phyloP scores from a whole-genome alignment of 2,888 invertebrate species.

The Euphydryas editha region DNA sequence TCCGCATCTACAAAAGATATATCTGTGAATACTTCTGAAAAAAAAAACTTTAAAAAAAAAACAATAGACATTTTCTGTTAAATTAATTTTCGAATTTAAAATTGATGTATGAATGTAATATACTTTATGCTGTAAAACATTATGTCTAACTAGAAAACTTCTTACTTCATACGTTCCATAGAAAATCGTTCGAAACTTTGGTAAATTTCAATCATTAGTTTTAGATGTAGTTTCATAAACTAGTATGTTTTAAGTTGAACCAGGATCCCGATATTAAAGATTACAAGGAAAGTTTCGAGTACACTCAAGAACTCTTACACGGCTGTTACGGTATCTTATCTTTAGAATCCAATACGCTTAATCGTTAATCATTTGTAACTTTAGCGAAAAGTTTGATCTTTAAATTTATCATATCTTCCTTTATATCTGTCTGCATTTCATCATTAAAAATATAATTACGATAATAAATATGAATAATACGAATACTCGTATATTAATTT shows the following conservation, averaged over 20 bases:
- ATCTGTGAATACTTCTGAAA: too few relatives aligned
- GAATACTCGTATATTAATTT: too few relatives aligned
- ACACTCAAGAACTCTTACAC: slow-evolving; percentile 31
- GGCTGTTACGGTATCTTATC: slow-evolving; percentile 12
- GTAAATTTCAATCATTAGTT: slow-evolving; percentile 41
- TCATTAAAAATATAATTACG: background rate
- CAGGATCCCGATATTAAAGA: slow-evolving; percentile 45
- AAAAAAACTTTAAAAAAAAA: too few relatives aligned
- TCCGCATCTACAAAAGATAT: too few relatives aligned
- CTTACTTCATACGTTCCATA: background rate
- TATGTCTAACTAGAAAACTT: background rate
- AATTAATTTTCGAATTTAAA: too few relatives aligned
- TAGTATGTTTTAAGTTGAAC: slow-evolving; percentile 38
- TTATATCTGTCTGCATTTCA: background rate
- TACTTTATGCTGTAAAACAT: background rate
- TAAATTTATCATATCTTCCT: background rate
- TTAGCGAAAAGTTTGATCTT: background rate
- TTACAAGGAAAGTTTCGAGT: slow-evolving; percentile 46
- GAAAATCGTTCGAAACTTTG: slow-evolving; percentile 27
- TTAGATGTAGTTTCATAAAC: slow-evolving; percentile 42
- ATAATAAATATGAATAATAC: too few relatives aligned
- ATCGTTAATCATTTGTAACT: background rate
- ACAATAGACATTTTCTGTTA: too few relatives aligned
- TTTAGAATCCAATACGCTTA: slow-evolving; percentile 10
- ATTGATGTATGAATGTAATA: too few relatives aligned